Conservation (phyloP, 2,888 invertebrate species). For the Diadegma fenestrale region DNA sequence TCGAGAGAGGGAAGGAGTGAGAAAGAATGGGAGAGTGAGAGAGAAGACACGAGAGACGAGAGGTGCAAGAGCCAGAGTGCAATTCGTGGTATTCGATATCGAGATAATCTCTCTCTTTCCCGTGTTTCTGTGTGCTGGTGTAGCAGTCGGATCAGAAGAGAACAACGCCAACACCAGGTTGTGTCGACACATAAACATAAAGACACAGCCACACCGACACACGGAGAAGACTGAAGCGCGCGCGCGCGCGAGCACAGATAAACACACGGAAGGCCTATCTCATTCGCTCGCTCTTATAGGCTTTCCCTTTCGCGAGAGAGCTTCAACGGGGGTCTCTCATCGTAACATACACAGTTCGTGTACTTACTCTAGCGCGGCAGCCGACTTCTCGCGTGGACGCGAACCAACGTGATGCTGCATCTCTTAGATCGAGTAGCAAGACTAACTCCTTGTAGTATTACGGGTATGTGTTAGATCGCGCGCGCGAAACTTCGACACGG, state of each 20-base stretch:
- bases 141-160: slow-evolving; percentile 42
- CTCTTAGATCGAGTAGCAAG: slow-evolving; percentile 65
- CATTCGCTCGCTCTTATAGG: slow-evolving; percentile 58
- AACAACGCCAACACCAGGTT: slow-evolving; percentile 50
- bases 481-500: slow-evolving; percentile 40
- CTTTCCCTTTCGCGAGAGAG: slow-evolving; percentile 78
- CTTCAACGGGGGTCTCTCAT: slow-evolving; percentile 67
- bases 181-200: slow-evolving; percentile 10
- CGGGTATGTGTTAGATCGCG: slow-evolving; percentile 67
- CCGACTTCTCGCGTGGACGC: slow-evolving; percentile 54
- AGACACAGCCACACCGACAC: neutral
- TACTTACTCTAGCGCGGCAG: slow-evolving; percentile 32
- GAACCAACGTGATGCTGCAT: slow-evolving; percentile 59
- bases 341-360: slow-evolving; percentile 55
- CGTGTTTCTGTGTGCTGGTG: slow-evolving; percentile 66
- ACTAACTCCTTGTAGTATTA: slow-evolving; percentile 67
- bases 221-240: neutral
- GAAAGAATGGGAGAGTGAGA: slow-evolving; percentile 35
- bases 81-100: slow-evolving; percentile 85
- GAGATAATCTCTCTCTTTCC: slow-evolving; percentile 83
- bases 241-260: neutral
- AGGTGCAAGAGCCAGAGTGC: slow-evolving; percentile 79
- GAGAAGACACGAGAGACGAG: slow-evolving; percentile 58
- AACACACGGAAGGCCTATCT: slow-evolving; percentile 41
- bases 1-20: slow-evolving; percentile 40